Evolutionary conservation across 2,113 vertebrate species (phyloP).

Genomic region (Cynopterus brachyotis): DNA sequence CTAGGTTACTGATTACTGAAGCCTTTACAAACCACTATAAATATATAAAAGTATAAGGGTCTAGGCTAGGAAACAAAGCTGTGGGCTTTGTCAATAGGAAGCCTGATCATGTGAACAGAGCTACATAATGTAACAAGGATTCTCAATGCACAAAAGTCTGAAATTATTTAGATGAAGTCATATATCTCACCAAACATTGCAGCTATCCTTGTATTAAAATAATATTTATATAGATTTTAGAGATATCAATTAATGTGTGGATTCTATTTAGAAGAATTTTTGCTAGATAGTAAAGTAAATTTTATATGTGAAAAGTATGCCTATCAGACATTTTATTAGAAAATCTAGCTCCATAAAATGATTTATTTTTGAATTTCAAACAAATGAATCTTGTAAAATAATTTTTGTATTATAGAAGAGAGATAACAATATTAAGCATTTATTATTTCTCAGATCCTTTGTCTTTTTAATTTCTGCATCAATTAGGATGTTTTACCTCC

Average conservation of each 20-base stretch:
- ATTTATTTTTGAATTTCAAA: neutral
- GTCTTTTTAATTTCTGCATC: neutral
- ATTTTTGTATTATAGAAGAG: neutral
- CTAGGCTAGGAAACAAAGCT: fast-evolving
- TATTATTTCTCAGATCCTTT: neutral
- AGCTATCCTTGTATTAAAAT: neutral
- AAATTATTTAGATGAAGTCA: neutral
- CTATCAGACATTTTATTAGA: neutral
- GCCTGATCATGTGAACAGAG: neutral
- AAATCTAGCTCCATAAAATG: neutral
- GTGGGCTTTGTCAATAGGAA: neutral
- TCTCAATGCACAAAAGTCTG: neutral
- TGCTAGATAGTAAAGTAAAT: neutral
- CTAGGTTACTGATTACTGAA: neutral
- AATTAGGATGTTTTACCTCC: neutral
- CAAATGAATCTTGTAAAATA: neutral
- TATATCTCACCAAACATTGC: neutral
- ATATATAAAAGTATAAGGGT: neutral
- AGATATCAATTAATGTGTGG: neutral
- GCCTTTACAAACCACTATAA: neutral
- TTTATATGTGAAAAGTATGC: neutral
- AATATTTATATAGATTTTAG: neutral
- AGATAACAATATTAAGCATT: neutral
- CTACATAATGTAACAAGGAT: neutral
- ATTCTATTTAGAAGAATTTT: neutral